Conservation (phyloP, 2,113 vertebrate genomes). For the Epinephelus lanceolatus region DNA sequence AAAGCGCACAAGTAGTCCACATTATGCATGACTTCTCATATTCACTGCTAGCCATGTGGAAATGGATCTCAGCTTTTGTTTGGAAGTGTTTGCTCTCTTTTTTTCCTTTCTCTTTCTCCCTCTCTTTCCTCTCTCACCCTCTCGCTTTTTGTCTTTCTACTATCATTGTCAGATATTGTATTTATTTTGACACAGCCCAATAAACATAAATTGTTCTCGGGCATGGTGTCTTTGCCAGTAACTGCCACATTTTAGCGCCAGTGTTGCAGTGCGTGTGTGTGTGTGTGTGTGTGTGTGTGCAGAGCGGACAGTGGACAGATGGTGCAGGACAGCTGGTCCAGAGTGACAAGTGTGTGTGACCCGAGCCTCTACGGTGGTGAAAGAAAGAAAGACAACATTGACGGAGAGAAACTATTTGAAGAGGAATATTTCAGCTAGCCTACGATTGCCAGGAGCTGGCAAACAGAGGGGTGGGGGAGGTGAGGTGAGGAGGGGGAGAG, state of each 20-base stretch:
- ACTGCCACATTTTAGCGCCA: slow-evolving; percentile 55
- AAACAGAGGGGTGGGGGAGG: slow-evolving; percentile 57
- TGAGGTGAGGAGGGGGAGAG: neutral
- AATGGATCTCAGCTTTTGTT: slow-evolving; percentile 59
- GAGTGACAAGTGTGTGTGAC: slow-evolving; percentile 84
- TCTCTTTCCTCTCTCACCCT: slow-evolving; percentile 10
- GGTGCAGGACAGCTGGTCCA: slow-evolving; percentile 82
- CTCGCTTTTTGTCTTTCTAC: slow-evolving; percentile 41
- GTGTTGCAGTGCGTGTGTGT: neutral
- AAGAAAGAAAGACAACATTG: slow-evolving; percentile 85
- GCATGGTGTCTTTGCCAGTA: slow-evolving; percentile 56
- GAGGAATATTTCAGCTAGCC: slow-evolving; percentile 79
- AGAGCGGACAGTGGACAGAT: slow-evolving; percentile 80
- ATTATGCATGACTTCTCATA: slow-evolving; percentile 62
- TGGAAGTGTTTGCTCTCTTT: slow-evolving; percentile 40
- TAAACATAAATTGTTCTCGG: slow-evolving; percentile 71
- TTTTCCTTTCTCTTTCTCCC: neutral
- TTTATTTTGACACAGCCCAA: slow-evolving; percentile 75
- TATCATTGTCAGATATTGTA: slow-evolving; percentile 60
- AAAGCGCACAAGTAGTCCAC: slow-evolving; percentile 21
- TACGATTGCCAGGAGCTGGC: slow-evolving; percentile 76
- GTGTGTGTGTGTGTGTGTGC: slow-evolving; percentile 25
- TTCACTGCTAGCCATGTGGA: slow-evolving; percentile 55
- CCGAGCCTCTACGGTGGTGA: slow-evolving; percentile 77
- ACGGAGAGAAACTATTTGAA: slow-evolving; percentile 83